phyloP scores from a whole-genome alignment of 2,888 invertebrate genomes.

The Linnaemya vulpina region DNA sequence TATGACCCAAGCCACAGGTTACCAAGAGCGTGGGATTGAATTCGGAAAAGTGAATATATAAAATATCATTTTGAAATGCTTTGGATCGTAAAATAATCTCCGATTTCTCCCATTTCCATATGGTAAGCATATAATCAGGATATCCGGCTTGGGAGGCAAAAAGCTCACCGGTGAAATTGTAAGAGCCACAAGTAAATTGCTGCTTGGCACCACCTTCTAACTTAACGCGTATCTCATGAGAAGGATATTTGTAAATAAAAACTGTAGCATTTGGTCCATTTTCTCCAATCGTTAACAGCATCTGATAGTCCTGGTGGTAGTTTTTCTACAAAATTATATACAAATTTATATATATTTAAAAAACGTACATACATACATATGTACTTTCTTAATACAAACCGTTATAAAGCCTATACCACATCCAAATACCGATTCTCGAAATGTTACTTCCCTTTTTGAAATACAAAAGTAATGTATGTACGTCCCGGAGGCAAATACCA shows the following conservation, averaged over 20 bases:
- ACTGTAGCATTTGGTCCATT: constrained; percentile 89
- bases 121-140: constrained; percentile 93
- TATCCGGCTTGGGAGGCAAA: constrained; percentile 89
- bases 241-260: constrained; percentile 92
- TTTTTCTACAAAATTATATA: constrained; percentile 84
- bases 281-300: constrained; percentile 92
- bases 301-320: constrained; percentile 85
- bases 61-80: constrained; percentile 92
- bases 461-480: constrained; percentile 90
- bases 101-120: constrained; percentile 93
- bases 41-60: constrained; percentile 91
- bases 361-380: not conserved
- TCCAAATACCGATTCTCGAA: constrained; percentile 89
- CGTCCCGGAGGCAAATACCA: constrained; percentile 93
- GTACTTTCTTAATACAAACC: constrained; percentile 77
- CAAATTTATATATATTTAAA: constrained; percentile 65
- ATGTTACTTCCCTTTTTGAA: constrained; percentile 86
- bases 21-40: constrained; percentile 91
- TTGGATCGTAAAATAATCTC: constrained; percentile 90
- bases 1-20: constrained; percentile 90
- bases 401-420: constrained; percentile 92
- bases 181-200: constrained; percentile 89
- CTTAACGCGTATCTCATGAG: constrained; percentile 89
- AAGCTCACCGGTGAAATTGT: constrained; percentile 91
- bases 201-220: constrained; percentile 89